These are phyloP conservation scores for Peromyscus aztecus DNA, from an alignment of 2,797 vertebrate genomes.

Conservation along the genomic window DNA sequence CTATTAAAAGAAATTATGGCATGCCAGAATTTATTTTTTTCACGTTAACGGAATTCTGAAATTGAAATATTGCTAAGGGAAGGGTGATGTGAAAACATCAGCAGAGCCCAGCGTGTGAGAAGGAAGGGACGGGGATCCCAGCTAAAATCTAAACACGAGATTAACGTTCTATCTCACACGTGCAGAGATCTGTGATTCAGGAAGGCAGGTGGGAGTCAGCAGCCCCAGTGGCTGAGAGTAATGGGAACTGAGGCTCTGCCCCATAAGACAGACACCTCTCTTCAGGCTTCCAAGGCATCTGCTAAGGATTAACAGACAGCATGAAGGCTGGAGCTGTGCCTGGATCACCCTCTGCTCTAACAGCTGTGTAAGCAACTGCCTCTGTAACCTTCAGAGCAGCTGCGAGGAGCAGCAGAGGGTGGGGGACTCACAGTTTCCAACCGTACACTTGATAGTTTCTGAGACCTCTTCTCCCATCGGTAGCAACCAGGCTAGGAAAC, in stretches of 20 bases:
- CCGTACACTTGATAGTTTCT: neutral
- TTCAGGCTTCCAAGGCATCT: neutral
- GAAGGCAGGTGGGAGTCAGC: neutral
- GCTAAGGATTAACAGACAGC: slow-evolving; percentile 52
- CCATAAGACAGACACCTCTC: neutral
- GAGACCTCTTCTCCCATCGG: neutral
- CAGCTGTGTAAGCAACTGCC: slow-evolving; percentile 74
- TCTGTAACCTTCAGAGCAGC: slow-evolving; percentile 71
- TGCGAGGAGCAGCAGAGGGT: slow-evolving; percentile 48
- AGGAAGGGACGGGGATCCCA: neutral
- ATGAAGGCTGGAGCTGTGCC: slow-evolving; percentile 17
- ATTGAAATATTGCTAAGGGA: slow-evolving; percentile 39
- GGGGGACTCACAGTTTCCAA: neutral
- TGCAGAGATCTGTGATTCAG: neutral
- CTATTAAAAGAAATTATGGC: slow-evolving; percentile 57
- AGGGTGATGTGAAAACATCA: neutral
- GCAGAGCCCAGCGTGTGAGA: neutral
- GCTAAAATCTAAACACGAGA: neutral
- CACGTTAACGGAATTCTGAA: slow-evolving; percentile 7
- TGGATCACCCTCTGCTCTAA: neutral
- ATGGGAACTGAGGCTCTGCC: neutral
- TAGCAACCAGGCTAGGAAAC: slow-evolving; percentile 29
- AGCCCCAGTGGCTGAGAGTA: neutral
- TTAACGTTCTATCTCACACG: neutral
- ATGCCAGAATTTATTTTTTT: slow-evolving; percentile 23